Evolutionary conservation across 2,797 vertebrate genomes (phyloP).

Genomic region (Benthosema pterotum): DNA sequence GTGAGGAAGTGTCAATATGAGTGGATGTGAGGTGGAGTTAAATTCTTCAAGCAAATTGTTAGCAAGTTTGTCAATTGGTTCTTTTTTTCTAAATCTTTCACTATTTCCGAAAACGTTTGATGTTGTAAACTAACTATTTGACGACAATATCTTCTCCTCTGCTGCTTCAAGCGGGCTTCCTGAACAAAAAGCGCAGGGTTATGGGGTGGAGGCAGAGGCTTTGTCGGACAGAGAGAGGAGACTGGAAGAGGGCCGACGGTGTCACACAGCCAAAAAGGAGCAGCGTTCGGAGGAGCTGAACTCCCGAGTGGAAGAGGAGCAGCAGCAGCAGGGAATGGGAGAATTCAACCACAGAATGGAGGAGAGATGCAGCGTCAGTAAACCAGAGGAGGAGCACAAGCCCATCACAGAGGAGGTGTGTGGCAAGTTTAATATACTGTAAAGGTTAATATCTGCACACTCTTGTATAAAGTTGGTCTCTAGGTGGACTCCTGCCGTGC

Average conservation of each 20-base stretch:
- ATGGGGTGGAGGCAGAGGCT: constrained; percentile 26
- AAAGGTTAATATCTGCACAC: no score
- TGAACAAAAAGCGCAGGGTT: constrained; percentile 46
- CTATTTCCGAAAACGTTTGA: no score
- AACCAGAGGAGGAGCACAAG: constrained; percentile 30
- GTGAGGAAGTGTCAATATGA: no score
- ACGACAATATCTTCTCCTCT: no score
- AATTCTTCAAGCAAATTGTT: no score
- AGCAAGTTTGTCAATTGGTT: no score
- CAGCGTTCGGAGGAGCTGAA: constrained; percentile 63
- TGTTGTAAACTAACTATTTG: no score
- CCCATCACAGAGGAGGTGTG: constrained; percentile 46
- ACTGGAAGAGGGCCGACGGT: constrained; percentile 58
- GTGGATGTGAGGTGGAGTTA: no score
- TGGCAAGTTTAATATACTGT: no score
- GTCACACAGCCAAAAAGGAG: constrained; percentile 35
- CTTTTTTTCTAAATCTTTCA: no score
- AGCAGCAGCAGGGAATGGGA: constrained; percentile 43
- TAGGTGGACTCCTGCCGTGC: no score
- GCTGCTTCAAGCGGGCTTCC: constrained; percentile 42
- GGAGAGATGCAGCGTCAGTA: constrained; percentile 27
- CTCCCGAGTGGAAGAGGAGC: constrained; percentile 14
- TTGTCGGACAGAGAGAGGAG: constrained; percentile 48
- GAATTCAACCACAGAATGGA: constrained; percentile 46
- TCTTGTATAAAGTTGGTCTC: no score